Evolutionary conservation across 2,797 vertebrate species (phyloP).

Genomic region (Tragopan temminckii): DNA sequence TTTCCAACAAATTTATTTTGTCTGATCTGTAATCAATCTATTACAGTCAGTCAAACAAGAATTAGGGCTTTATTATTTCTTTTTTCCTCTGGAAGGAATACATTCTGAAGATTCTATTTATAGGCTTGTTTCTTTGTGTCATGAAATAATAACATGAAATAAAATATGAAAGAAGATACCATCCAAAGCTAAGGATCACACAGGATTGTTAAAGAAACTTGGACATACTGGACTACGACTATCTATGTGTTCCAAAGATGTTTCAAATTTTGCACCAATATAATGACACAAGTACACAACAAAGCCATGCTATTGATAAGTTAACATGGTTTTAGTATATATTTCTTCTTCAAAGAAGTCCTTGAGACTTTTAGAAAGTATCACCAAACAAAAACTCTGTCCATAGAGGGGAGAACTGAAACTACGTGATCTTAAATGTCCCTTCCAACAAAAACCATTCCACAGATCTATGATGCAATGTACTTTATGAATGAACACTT

Average conservation of each 20-base stretch:
- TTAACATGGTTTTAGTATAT: neutral
- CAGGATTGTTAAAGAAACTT: neutral
- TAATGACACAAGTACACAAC: neutral
- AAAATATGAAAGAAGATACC: neutral
- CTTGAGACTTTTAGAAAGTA: neutral
- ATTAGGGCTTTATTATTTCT: neutral
- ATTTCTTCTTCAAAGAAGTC: neutral
- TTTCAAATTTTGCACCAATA: neutral
- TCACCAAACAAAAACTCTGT: neutral
- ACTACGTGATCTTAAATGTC: too few species aligned
- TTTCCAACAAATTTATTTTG: neutral
- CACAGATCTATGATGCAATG: too few species aligned
- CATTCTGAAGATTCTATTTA: neutral
- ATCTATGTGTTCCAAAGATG: neutral
- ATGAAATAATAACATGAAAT: neutral
- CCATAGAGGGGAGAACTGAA: too few species aligned
- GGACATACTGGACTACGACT: neutral
- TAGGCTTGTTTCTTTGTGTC: neutral
- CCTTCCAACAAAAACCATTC: too few species aligned
- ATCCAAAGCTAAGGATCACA: neutral
- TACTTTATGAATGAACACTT: neutral
- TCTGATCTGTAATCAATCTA: neutral
- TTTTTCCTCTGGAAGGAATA: neutral
- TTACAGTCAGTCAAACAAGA: neutral
- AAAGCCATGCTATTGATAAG: neutral